These are phyloP conservation scores for Cryptoblepharus egeriae DNA, from an alignment of 2,797 vertebrate species.

Conservation along the genomic window DNA sequence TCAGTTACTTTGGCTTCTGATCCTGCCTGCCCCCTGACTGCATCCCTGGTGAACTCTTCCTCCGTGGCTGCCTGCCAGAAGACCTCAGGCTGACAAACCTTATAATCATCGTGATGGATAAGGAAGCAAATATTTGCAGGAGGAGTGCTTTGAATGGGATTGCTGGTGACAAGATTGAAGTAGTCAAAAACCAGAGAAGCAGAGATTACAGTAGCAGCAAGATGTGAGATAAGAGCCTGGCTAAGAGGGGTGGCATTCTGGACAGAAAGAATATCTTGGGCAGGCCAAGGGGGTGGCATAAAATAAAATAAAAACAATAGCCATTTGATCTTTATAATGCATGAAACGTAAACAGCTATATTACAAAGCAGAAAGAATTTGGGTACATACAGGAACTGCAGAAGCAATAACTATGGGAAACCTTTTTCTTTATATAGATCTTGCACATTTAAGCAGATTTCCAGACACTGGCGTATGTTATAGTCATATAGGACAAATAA, in stretches of 20 bases:
- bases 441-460: conserved; percentile 54
- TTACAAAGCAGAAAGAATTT: conserved; percentile 34
- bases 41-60: not conserved
- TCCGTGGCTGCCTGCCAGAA: conserved; percentile 44
- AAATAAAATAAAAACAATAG: conserved; percentile 28
- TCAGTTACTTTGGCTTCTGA: not conserved
- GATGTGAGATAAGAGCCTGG: conserved; percentile 18
- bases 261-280: conserved; percentile 24
- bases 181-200: not conserved
- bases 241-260: not conserved
- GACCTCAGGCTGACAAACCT: conserved; percentile 17
- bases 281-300: not conserved
- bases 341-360: conserved; percentile 15
- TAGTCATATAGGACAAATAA: not conserved
- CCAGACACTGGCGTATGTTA: not conserved
- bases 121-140: not conserved
- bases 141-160: not conserved
- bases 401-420: conserved; percentile 52
- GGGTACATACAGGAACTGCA: conserved; percentile 23
- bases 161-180: not conserved
- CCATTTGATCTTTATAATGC: conserved; percentile 1
- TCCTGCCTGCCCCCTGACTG: not conserved
- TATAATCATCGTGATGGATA: conserved; percentile 27
- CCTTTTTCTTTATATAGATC: conserved; percentile 53
- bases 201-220: not conserved